A percentile compares a stretch with the other conserved stretches of the same genome.
These are phyloP conservation scores for Carassius gibelio DNA, from an alignment of 2,113 vertebrate genomes.

Conservation along the genomic window DNA sequence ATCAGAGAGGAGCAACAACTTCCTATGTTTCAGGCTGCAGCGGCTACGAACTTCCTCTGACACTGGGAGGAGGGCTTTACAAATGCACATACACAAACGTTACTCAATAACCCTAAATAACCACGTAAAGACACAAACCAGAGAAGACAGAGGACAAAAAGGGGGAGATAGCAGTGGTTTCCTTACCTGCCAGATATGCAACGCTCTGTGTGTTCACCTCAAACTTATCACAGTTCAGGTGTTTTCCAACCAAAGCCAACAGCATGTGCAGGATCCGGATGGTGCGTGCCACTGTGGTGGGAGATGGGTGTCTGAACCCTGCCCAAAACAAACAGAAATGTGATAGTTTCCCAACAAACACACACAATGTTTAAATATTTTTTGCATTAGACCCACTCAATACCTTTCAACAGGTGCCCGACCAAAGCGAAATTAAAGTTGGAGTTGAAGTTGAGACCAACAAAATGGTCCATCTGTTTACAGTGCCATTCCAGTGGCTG, in stretches of 20 bases:
- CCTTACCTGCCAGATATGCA: slow-evolving; percentile 93
- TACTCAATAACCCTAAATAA: not conserved
- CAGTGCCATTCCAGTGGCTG: slow-evolving; percentile 96
- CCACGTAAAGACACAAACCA: not conserved
- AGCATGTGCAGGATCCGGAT: slow-evolving; percentile 94
- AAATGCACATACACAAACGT: not conserved
- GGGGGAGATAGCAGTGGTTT: not conserved
- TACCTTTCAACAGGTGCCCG: slow-evolving; percentile 96
- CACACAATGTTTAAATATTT: not conserved
- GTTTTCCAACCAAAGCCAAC: slow-evolving; percentile 91
- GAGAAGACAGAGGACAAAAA: not conserved
- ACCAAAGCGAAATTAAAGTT: slow-evolving; percentile 98
- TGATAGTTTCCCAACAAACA: not conserved
- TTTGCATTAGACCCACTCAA: not conserved
- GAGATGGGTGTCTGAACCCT: slow-evolving; percentile 94
- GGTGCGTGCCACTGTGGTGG: slow-evolving; percentile 91
- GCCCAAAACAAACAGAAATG: slow-evolving; percentile 10
- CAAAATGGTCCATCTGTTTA: slow-evolving; percentile 99
- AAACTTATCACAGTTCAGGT: slow-evolving; percentile 96
- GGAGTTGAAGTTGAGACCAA: slow-evolving; percentile 94
- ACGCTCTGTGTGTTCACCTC: slow-evolving; percentile 98
- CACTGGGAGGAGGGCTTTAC: slow-evolving; percentile 88
- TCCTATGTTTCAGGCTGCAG: slow-evolving; percentile 95
- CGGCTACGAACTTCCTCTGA: slow-evolving; percentile 96
- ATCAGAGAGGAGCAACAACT: slow-evolving; percentile 90